These are phyloP conservation scores for Sebastes kiyomatsui DNA, from an alignment of 2,797 vertebrate species.

Conservation along the genomic window DNA sequence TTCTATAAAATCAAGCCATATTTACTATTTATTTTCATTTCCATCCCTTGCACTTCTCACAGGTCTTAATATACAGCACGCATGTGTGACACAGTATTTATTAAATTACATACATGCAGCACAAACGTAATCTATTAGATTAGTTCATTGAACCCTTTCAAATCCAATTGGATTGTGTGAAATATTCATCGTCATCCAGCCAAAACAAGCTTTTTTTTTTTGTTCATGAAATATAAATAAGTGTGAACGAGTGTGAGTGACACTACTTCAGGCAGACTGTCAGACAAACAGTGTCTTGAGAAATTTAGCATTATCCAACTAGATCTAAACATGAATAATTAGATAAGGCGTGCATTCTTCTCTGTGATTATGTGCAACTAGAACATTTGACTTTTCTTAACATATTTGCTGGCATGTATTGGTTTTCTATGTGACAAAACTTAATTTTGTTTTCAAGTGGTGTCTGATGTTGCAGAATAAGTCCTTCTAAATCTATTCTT, in stretches of 20 bases:
- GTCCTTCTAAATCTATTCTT: constrained; percentile 19
- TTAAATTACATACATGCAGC: neutral
- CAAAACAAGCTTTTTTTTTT: neutral
- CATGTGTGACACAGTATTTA: neutral
- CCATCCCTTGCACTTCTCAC: neutral
- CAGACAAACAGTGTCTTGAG: constrained; percentile 37
- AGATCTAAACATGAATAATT: too few relatives aligned
- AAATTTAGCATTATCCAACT: too few relatives aligned
- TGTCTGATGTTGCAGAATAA: constrained; percentile 3
- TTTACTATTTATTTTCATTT: neutral
- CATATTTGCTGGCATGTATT: constrained; percentile 10
- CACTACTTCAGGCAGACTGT: constrained; percentile 29
- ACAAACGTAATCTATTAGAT: neutral
- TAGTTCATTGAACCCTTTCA: neutral
- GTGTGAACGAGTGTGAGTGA: constrained; percentile 15
- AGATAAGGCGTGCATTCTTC: neutral
- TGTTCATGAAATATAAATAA: constrained; percentile 19
- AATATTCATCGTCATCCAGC: neutral
- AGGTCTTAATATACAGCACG: neutral
- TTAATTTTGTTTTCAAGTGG: constrained; percentile 16
- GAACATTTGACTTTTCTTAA: constrained; percentile 6
- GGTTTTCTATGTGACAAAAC: constrained; percentile 24
- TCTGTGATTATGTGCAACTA: neutral
- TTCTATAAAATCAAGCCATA: neutral
- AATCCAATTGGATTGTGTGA: neutral